phyloP scores from a whole-genome alignment of 2,797 vertebrate species.

The Diplodus sargus region DNA sequence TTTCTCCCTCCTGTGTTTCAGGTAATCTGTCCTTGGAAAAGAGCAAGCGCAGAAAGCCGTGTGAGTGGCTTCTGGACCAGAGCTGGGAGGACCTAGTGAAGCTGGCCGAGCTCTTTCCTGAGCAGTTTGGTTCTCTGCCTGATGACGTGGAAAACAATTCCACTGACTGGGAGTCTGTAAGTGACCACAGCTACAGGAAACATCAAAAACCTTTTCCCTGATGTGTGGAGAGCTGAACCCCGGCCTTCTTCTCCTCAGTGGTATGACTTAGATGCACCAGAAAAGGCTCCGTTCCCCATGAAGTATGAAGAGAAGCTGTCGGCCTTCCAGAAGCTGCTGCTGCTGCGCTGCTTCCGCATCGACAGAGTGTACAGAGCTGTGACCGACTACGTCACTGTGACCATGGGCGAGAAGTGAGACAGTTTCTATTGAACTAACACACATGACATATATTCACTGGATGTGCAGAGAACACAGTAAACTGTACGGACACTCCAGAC shows the following conservation, averaged over 20 bases:
- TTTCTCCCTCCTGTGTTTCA: slow-evolving; percentile 58
- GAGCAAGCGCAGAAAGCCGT: slow-evolving; percentile 88
- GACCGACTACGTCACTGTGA: slow-evolving; percentile 89
- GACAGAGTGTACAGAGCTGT: slow-evolving; percentile 94
- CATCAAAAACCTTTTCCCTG: background rate
- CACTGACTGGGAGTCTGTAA: slow-evolving; percentile 90
- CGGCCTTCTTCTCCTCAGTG: slow-evolving; percentile 83
- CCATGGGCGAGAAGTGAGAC: slow-evolving; percentile 94
- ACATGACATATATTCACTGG: background rate
- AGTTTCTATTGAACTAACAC: background rate
- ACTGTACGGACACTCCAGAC: background rate
- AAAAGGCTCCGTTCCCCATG: slow-evolving; percentile 88
- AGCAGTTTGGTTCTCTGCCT: slow-evolving; percentile 87
- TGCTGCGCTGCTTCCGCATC: slow-evolving; percentile 95
- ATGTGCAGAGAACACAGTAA: background rate
- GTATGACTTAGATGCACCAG: slow-evolving; percentile 91
- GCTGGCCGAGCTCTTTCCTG: slow-evolving; percentile 88
- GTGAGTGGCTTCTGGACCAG: slow-evolving; percentile 91
- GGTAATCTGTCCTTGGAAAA: slow-evolving; percentile 97
- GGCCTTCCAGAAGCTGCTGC: slow-evolving; percentile 92
- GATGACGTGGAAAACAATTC: slow-evolving; percentile 87
- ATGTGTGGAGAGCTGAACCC: slow-evolving; percentile 16
- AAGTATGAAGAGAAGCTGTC: slow-evolving; percentile 86
- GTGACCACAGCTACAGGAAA: slow-evolving; percentile 54
- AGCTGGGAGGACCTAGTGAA: slow-evolving; percentile 95